Base-by-base conservation (phyloP, 1,140 invertebrate species). In the Neodiprion fabricii region DNA sequence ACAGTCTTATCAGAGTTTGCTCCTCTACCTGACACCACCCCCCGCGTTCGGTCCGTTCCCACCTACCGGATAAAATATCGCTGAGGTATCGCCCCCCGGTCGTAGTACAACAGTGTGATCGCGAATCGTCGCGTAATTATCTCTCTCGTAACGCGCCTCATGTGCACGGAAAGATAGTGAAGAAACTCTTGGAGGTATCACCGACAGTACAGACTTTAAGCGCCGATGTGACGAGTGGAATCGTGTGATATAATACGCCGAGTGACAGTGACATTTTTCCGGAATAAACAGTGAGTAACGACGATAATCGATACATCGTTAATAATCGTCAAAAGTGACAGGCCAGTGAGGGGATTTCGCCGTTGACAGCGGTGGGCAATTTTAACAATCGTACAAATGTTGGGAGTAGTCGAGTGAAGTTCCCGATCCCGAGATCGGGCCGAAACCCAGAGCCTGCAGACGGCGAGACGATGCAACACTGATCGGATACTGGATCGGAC, bases 341-440 rank as follows among this genome's bases (percentile, higher is more conserved):
- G 53, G 53, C n/a, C n/a, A 12, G 53, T 61, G 53, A 61, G 4
- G 53, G 9, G 4, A 61, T 3, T 61, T 4, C n/a, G 53, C 4
- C 11, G 53, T 61, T 12, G 4, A 61, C n/a, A 9, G 5, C 28
- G 28, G 28, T 40, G 28, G 2, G 53, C 53, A 61, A 61, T 14
- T 12, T 61, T 61, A 40, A 40, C 28, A 21, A 21, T 21, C 28
- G 28, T 40, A 61, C 53, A 61, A 17, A 61, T 61, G 53, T 61
- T 61, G 11, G 5, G 53, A 61, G 8, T 17, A 12, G n/a, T 61
- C 53, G 53, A 61, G 53, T 61, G 53, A 9, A 61, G 28, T 40
- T 61, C n/a, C 53, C 53, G 53, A 61, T 61, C 53, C 53, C 53
- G 53, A 61, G 53, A 61, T 61, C 53, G 53, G 53, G n/a, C 53